Evolutionary conservation across 1,140 invertebrate species (phyloP), one percentile per base, ranked within the genome.

Genomic region (Eciton burchellii): DNA sequence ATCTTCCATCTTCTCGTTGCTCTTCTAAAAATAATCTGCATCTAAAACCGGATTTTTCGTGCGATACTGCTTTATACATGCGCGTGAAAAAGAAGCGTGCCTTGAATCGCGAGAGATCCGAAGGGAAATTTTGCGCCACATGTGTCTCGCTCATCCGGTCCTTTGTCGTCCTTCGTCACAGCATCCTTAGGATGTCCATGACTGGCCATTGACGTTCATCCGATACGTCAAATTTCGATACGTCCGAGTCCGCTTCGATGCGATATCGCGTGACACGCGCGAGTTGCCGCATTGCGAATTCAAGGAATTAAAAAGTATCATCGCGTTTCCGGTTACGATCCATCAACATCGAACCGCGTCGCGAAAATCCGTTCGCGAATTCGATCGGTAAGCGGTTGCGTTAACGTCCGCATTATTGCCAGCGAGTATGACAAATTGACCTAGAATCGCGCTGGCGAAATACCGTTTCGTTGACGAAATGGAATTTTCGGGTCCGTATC

Each of bases 391-490:
- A 77, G 16, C 47, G n/a, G 49, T 43, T 79, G 41, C 29, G 74
- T 79, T 70, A 79, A 79, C 63, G 74, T 54, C n/a, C n/a, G 74
- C 74, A 70, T 68, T 79, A 79, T 68, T 77, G 47, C 21, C 47
- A 19, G 21, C 41, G n/a, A 56, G 21, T 35, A 56, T 41, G 47
- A 26, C 49, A 56, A 54, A 68, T 68, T 21, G 41, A 70, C 49
- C 29, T 70, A 57, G 21, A 79, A 56, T 70, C n/a, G 26, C 49
- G 24, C 16, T 79, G 49, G 49, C 63, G 63, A 79, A 79, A 79
- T 79, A 66, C 16, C 49, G 47, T 43, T 66, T 54, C 29, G 1
- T 43, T 16, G n/a, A 16, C 49, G 4, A 41, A 6, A 24, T 16
- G 12, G 29, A 57, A 68, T 79, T 79, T 43, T 43, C 49, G 43